phyloP scores from a whole-genome alignment of 2,888 invertebrate genomes.

The Eupithecia subfuscata region DNA sequence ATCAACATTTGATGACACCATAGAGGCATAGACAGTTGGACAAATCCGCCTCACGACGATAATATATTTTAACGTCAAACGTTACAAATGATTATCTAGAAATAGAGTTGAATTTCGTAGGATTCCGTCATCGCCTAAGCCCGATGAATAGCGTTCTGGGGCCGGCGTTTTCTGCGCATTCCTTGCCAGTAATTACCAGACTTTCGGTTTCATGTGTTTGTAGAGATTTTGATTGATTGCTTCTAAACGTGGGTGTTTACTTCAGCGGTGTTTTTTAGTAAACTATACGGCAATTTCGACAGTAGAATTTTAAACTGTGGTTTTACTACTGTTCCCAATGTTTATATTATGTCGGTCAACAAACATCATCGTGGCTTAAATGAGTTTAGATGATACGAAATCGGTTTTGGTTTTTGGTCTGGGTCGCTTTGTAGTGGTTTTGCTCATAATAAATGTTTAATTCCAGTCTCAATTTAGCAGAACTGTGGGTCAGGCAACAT shows the following conservation, averaged over 20 bases:
- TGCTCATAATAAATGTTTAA: background rate
- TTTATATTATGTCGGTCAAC: background rate
- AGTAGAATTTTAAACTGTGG: background rate
- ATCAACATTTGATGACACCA: constrained; percentile 1
- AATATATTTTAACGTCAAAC: constrained; percentile 20
- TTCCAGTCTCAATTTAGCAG: background rate
- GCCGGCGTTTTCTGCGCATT: constrained; percentile 33
- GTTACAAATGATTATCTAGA: constrained; percentile 15
- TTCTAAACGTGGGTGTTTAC: constrained; percentile 25
- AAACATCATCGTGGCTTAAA: background rate
- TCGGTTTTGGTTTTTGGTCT: background rate
- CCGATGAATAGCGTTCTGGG: constrained; percentile 48
- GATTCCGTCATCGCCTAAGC: constrained; percentile 44
- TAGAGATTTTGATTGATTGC: constrained; percentile 48
- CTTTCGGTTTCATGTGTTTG: constrained; percentile 36
- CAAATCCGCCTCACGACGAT: constrained; percentile 39
- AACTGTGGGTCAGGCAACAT: background rate
- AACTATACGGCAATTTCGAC: background rate
- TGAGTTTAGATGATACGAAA: background rate
- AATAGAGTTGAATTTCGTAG: constrained; percentile 38
- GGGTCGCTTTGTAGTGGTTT: background rate
- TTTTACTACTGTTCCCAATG: background rate
- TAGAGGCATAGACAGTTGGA: constrained; percentile 2
- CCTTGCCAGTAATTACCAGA: constrained; percentile 39
- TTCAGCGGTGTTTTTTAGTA: background rate